Evolutionary conservation across 2,888 invertebrate species (phyloP).

Genomic region (Bembecia ichneumoniformis): DNA sequence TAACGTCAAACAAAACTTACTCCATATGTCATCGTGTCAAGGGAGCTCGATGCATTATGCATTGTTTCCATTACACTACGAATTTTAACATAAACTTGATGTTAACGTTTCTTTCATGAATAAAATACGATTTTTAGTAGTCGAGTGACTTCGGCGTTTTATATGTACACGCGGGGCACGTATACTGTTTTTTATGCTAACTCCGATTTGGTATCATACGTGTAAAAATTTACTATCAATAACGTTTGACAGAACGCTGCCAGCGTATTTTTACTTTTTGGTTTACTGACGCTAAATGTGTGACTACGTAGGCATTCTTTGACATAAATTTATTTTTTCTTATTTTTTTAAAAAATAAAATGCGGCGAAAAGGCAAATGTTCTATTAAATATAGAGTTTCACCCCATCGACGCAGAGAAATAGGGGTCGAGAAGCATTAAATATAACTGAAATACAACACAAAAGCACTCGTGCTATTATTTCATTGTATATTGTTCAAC

Average conservation of each 20-base stretch:
- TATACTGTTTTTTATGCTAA: conserved; percentile 34
- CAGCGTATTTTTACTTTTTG: background rate
- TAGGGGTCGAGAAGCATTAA: too few relatives aligned
- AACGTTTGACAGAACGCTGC: background rate
- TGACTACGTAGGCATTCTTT: too few relatives aligned
- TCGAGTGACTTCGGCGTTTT: conserved; percentile 24
- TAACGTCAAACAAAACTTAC: conserved; percentile 58
- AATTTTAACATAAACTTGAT: conserved; percentile 68
- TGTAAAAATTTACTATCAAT: background rate
- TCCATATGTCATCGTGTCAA: conserved; percentile 68
- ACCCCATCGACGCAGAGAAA: too few relatives aligned
- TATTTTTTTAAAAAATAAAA: too few relatives aligned
- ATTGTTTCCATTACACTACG: conserved; percentile 71
- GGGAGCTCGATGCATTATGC: conserved; percentile 56
- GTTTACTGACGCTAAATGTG: too few relatives aligned
- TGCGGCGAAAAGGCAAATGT: too few relatives aligned
- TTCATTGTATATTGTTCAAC: too few relatives aligned
- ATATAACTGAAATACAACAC: too few relatives aligned
- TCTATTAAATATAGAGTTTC: too few relatives aligned
- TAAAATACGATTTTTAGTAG: conserved; percentile 59
- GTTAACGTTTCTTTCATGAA: conserved; percentile 65
- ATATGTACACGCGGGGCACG: conserved; percentile 20
- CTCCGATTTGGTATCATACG: conserved; percentile 3
- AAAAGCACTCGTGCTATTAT: too few relatives aligned
- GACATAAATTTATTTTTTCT: too few relatives aligned